Conservation (phyloP, 2,888 invertebrate species). For the Eumerus sabulonum region DNA sequence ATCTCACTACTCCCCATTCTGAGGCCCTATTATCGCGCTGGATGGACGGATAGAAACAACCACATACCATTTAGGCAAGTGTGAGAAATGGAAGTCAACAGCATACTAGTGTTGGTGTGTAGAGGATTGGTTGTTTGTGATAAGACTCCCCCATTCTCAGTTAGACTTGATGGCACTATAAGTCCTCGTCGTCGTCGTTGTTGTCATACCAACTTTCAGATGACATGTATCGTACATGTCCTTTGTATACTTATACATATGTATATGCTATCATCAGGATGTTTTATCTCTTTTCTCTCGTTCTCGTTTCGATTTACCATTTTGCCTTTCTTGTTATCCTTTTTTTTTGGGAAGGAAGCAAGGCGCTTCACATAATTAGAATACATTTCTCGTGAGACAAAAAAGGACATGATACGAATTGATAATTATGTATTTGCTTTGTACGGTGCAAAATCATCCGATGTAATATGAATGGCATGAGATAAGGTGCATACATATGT, state of each 20-base stretch:
- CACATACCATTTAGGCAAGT: no score
- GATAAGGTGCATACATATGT: no score
- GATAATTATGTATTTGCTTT: constrained; percentile 55
- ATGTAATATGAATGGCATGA: neutral
- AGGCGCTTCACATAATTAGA: constrained; percentile 59
- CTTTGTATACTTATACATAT: no score
- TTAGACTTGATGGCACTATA: constrained; percentile 59
- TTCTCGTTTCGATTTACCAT: constrained; percentile 10
- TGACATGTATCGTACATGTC: no score
- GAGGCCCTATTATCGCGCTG: no score
- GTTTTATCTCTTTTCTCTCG: neutral
- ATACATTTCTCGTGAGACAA: constrained; percentile 67
- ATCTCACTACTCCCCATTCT: no score
- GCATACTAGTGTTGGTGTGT: no score
- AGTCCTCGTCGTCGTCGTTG: constrained; percentile 44
- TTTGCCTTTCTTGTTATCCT: constrained; percentile 18
- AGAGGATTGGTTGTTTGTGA: no score
- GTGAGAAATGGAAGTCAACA: no score
- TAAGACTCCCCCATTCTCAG: constrained; percentile 33
- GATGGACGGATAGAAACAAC: no score
- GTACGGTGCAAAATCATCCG: neutral
- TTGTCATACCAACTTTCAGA: no score
- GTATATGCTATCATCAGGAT: constrained; percentile 26
- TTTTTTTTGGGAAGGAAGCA: constrained; percentile 42
- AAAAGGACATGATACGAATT: constrained; percentile 64